A percentile compares a stretch with the other conserved stretches of the same genome.
Conservation (phyloP, 2,888 invertebrate genomes). For the Andricus quercusramuli region DNA sequence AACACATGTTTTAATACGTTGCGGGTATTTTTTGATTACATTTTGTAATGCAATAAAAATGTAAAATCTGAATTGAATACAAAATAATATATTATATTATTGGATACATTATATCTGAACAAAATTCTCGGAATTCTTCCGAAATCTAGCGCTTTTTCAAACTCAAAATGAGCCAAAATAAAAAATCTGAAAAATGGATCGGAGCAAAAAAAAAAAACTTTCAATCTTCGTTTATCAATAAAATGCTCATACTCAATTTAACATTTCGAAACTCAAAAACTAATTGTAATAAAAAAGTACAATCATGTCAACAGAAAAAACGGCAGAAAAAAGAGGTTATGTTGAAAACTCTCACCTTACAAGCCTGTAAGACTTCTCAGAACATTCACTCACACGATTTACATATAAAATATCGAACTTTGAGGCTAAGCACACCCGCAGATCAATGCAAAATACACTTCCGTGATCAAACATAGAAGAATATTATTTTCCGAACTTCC, state of each 20-base stretch:
- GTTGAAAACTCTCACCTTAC: not conserved
- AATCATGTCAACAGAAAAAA: not conserved
- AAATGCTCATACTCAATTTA: not conserved
- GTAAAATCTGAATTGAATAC: not conserved
- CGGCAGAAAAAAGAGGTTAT: not conserved
- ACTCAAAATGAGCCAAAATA: not conserved
- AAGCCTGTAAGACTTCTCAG: not conserved
- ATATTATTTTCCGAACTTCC: not conserved
- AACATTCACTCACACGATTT: not conserved
- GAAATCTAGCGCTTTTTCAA: not conserved
- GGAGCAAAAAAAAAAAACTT: not conserved
- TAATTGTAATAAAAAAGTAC: not conserved
- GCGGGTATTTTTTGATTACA: no score
- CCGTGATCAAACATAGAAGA: not conserved
- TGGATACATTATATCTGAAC: no score
- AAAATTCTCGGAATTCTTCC: not conserved
- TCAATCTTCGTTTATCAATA: not conserved
- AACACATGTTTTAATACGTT: no score
- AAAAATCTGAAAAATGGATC: not conserved
- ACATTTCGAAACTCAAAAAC: not conserved
- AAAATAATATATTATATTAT: no score
- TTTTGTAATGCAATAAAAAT: not conserved
- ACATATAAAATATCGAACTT: not conserved
- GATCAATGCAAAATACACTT: not conserved
- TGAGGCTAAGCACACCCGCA: not conserved